Conservation (phyloP, 2,797 vertebrate genomes). For the Karalla daura region DNA sequence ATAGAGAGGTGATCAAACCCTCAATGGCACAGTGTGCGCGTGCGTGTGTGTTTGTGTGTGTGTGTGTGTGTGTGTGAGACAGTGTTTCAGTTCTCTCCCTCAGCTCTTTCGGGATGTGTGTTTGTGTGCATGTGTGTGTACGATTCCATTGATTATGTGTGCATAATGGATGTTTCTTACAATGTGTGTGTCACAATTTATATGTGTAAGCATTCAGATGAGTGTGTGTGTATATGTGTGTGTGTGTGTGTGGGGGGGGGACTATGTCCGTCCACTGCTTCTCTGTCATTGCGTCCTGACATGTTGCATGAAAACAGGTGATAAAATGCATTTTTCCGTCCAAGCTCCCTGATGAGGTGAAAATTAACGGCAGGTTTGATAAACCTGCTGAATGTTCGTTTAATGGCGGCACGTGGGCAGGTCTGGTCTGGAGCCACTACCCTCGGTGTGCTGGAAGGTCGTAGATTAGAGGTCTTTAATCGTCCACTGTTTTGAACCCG, state of each 20-base stretch:
- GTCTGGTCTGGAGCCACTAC: background rate
- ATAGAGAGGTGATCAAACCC: constrained; percentile 67
- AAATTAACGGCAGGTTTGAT: constrained; percentile 34
- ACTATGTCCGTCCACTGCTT: background rate
- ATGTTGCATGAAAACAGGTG: constrained; percentile 20
- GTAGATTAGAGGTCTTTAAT: background rate
- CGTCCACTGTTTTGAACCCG: background rate
- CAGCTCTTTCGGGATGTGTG: background rate
- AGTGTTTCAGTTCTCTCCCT: background rate
- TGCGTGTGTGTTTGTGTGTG: constrained; percentile 34
- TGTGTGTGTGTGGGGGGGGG: constrained; percentile 23
- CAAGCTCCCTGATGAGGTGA: constrained; percentile 30
- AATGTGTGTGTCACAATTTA: constrained; percentile 12
- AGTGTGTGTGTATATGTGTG: constrained; percentile 4
- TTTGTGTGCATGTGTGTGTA: constrained; percentile 6
- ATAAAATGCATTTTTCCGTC: constrained; percentile 31
- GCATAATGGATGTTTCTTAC: constrained; percentile 33
- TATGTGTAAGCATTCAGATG: constrained; percentile 10
- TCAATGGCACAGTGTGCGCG: constrained; percentile 22
- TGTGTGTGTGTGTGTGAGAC: constrained; percentile 6
- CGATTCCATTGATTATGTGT: constrained; percentile 48
- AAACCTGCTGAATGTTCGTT: constrained; percentile 14
- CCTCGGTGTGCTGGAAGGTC: background rate
- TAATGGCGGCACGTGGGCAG: background rate
- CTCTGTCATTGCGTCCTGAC: constrained; percentile 3